phyloP scores from a whole-genome alignment of 2,797 vertebrate genomes.

The Clamator glandarius region DNA sequence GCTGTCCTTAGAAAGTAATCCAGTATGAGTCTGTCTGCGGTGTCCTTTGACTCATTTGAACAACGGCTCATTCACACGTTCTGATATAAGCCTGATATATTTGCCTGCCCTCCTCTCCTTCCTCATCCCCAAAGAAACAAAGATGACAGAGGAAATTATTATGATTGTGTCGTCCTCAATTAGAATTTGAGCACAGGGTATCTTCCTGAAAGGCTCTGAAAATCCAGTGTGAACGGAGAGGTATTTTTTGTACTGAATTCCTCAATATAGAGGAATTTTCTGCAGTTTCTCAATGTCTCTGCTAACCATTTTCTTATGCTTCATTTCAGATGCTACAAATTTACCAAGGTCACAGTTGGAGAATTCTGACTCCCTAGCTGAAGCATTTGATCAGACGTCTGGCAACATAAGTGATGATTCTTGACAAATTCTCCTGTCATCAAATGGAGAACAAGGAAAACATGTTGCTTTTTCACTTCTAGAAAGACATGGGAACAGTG shows the following conservation, averaged over 20 bases:
- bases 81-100: neutral
- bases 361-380: slow-evolving; percentile 54
- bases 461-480: slow-evolving; percentile 56
- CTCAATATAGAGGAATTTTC: neutral
- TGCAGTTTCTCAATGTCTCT: neutral
- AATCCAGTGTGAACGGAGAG: slow-evolving; percentile 24
- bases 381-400: slow-evolving; percentile 55
- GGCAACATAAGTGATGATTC: slow-evolving; percentile 47
- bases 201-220: slow-evolving; percentile 49
- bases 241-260: slow-evolving; percentile 8
- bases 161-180: slow-evolving; percentile 11
- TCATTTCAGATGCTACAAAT: slow-evolving; percentile 62
- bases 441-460: slow-evolving; percentile 55
- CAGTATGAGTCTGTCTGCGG: slow-evolving; percentile 16
- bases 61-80: neutral
- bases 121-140: neutral
- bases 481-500: slow-evolving; percentile 61
- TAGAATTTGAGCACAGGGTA: slow-evolving; percentile 17
- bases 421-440: slow-evolving; percentile 60
- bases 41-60: slow-evolving; percentile 33
- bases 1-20: neutral
- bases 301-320: slow-evolving; percentile 60
- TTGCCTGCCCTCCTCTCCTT: slow-evolving; percentile 4
- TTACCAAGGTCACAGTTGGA: slow-evolving; percentile 31
- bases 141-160: slow-evolving; percentile 7